Base-by-base conservation (phyloP, 1,140 invertebrate genomes). In the Habropoda laboriosa region DNA sequence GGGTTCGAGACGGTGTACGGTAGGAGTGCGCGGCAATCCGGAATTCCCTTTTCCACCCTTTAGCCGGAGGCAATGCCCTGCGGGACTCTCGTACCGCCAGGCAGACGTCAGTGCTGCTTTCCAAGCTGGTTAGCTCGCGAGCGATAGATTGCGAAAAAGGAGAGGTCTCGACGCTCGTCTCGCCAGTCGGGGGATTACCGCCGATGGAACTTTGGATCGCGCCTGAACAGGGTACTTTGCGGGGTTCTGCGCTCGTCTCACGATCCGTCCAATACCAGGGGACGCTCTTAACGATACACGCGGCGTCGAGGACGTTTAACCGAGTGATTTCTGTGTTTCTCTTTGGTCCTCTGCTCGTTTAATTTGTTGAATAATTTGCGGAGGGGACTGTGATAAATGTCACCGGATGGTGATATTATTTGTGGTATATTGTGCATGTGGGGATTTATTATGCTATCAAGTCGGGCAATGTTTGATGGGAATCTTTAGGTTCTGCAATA, bases 1-100 rank as follows among this genome's bases (percentile, higher is more conserved):
- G n/a, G 55, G 79, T 77, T 35, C 49, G 80, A 55, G 76, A 63
- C 73, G 57, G 66, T 30, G 68, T 57, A 51, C 53, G 45, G 6
- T 58, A 32, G 35, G 42, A 81, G 49, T n/a, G n/a, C 45, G 42
- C 58, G 71, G 32, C 83, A 68, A 86, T 86, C 83, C 80, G 70
- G 71, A 58, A 72, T 80, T 80, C 72, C 63, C 76, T 63, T 79
- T 73, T 79, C 66, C 66, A 63, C 80, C 78, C 71, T 86, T 86
- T 80, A 51, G 71, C 72, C 24, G 45, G 5, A 61, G 55, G 66
- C 76, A 80, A 80, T 76, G n/a, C 81, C 85, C 72, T 80, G n/a
- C 61, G 72, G 70, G 72, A 76, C 55, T 68, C 53, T 16, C 49
- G 16, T 16, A 3, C 21, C 7, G 35, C 7, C 32, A n/a, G 45